phyloP scores from a whole-genome alignment of 2,888 invertebrate genomes.

The Catonia carolina region DNA sequence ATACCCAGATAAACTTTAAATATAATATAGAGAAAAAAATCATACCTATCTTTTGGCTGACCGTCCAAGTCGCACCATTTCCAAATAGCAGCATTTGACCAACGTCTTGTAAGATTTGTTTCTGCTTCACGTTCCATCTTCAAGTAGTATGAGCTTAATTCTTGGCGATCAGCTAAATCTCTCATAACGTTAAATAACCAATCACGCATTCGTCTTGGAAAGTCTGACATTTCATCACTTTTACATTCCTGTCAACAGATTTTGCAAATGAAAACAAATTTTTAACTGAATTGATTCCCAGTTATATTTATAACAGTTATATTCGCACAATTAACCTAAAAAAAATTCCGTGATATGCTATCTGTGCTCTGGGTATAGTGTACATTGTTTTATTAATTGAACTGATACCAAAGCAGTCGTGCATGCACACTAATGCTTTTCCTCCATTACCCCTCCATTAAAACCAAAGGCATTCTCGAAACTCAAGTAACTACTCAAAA shows the following conservation, averaged over 20 bases:
- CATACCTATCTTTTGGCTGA: slow-evolving; percentile 76
- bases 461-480: too few relatives aligned
- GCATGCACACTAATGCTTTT: too few relatives aligned
- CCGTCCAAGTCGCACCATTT: slow-evolving; percentile 97
- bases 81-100: slow-evolving; percentile 94
- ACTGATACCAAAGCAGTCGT: too few relatives aligned
- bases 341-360: too few relatives aligned
- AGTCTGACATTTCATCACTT: slow-evolving; percentile 84
- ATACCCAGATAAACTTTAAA: too few relatives aligned
- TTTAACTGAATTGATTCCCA: too few relatives aligned
- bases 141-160: slow-evolving; percentile 73
- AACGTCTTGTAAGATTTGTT: slow-evolving; percentile 71
- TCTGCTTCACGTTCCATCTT: slow-evolving; percentile 86
- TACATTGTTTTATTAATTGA: too few relatives aligned
- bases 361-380: too few relatives aligned
- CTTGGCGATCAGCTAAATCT: slow-evolving; percentile 82
- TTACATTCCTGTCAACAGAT: slow-evolving; percentile 62
- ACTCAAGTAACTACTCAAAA: too few relatives aligned
- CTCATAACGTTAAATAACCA: slow-evolving; percentile 98
- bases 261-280: slow-evolving; percentile 26
- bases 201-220: slow-evolving; percentile 94
- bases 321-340: too few relatives aligned
- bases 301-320: too few relatives aligned
- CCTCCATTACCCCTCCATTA: too few relatives aligned
- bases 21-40: not conserved